Conservation (phyloP, 2,888 invertebrate species). For the Diplazon laetatorius region DNA sequence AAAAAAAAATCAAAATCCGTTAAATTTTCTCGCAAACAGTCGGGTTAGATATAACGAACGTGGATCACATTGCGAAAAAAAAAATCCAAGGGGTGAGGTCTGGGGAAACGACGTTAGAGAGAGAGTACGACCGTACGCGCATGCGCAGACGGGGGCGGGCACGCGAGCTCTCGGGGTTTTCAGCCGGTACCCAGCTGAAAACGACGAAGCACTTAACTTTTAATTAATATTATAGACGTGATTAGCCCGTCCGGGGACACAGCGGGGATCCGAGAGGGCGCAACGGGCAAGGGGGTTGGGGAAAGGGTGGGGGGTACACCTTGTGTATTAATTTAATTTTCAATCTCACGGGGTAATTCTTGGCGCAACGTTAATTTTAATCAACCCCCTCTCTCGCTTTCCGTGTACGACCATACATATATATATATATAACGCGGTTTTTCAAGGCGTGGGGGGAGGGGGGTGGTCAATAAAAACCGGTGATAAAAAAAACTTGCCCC, state of each 20-base stretch:
- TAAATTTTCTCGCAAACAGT: too few relatives aligned
- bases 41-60: slow-evolving; percentile 32
- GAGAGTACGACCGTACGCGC: neutral
- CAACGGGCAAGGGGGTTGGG: slow-evolving; percentile 38
- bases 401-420: slow-evolving; percentile 40
- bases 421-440: too few relatives aligned
- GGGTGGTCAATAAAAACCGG: slow-evolving; percentile 79
- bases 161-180: slow-evolving; percentile 49
- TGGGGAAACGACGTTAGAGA: slow-evolving; percentile 4
- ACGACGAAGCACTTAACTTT: slow-evolving; percentile 80
- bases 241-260: slow-evolving; percentile 77
- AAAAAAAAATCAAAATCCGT: too few relatives aligned
- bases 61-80: too few relatives aligned
- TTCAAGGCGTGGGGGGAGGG: slow-evolving; percentile 17
- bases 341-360: slow-evolving; percentile 83
- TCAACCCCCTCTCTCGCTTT: slow-evolving; percentile 67
- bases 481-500: slow-evolving; percentile 82
- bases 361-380: slow-evolving; percentile 80
- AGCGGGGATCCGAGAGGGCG: slow-evolving; percentile 31
- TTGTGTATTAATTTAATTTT: slow-evolving; percentile 83
- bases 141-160: slow-evolving; percentile 10
- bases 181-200: slow-evolving; percentile 72
- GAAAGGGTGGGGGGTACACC: slow-evolving; percentile 76
- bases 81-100: too few relatives aligned
- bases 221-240: slow-evolving; percentile 83